These are phyloP conservation scores for Pherbina coryleti DNA, from an alignment of 2,888 invertebrate species.

Conservation along the genomic window DNA sequence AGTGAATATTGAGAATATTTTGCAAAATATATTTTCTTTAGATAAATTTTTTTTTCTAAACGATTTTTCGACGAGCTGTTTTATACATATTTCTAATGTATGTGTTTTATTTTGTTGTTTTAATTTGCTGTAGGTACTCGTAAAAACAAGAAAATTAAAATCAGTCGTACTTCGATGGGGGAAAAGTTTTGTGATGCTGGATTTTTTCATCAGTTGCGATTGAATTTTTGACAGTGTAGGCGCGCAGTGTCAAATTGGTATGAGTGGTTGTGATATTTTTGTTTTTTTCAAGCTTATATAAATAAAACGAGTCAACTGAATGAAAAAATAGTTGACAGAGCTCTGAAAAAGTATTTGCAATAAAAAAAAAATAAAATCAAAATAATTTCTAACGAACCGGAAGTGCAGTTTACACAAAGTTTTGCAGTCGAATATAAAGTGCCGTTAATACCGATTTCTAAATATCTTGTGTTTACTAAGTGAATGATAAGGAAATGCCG, in stretches of 20 bases:
- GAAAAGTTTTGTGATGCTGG: background rate
- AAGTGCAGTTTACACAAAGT: too few relatives aligned
- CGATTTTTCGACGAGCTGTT: background rate
- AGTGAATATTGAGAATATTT: slow-evolving; percentile 2
- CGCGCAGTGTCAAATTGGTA: too few relatives aligned
- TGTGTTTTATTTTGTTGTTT: background rate
- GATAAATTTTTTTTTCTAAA: background rate
- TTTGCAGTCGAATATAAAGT: too few relatives aligned
- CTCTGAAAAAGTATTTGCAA: too few relatives aligned
- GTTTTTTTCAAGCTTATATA: too few relatives aligned
- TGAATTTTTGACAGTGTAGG: slow-evolving; percentile 33
- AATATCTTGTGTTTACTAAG: too few relatives aligned
- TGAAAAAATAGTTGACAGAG: too few relatives aligned
- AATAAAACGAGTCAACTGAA: too few relatives aligned
- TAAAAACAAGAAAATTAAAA: slow-evolving; percentile 10
- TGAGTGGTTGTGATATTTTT: too few relatives aligned
- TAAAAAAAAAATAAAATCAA: too few relatives aligned
- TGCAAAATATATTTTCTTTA: slow-evolving; percentile 5
- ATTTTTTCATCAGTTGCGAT: slow-evolving; percentile 35
- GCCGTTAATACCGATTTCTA: too few relatives aligned
- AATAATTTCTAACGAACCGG: too few relatives aligned
- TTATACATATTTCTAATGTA: background rate
- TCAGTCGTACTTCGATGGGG: background rate
- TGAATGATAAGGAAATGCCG: slow-evolving; percentile 38
- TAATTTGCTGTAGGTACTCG: background rate